Evolutionary conservation across 1,140 invertebrate species (phyloP).

Genomic region (Drosophila eugracilis): DNA sequence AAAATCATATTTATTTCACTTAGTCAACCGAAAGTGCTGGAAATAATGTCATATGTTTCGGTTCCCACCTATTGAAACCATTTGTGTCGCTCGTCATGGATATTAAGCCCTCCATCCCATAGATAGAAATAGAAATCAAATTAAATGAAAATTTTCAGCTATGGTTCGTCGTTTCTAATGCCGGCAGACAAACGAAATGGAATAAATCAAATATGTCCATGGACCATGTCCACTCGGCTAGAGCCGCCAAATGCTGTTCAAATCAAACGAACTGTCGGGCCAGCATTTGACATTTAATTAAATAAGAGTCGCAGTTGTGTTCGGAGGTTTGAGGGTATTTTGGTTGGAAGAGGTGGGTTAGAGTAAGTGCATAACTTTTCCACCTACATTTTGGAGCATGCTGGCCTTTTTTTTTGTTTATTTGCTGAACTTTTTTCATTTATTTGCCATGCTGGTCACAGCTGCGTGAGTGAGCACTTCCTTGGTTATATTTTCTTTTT

Average conservation of each 20-base stretch:
- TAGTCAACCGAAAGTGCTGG: background rate
- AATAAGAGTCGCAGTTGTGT: conserved; percentile 58
- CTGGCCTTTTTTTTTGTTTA: conserved; percentile 56
- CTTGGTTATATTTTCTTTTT: conserved; percentile 54
- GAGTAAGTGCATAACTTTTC: conserved; percentile 64
- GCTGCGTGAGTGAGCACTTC: conserved; percentile 77
- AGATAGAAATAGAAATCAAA: conserved; percentile 35
- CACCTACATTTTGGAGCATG: conserved; percentile 59
- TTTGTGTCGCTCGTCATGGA: conserved; percentile 12
- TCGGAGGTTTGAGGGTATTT: background rate
- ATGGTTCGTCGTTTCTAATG: conserved; percentile 16
- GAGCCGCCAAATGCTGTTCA: conserved; percentile 62
- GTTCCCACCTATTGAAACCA: conserved; percentile 1
- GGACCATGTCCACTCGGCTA: conserved; percentile 16
- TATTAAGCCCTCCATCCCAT: conserved; percentile 16
- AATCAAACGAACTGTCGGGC: conserved; percentile 55
- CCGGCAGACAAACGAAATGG: conserved; percentile 35
- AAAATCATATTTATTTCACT: conserved; percentile 1
- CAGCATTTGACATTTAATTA: conserved; percentile 79
- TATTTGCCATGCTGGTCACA: conserved; percentile 79
- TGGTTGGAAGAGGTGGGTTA: conserved; percentile 1
- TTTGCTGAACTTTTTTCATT: conserved; percentile 79
- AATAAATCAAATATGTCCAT: conserved; percentile 53
- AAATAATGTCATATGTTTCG: conserved; percentile 13
- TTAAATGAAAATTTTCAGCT: conserved; percentile 40